phyloP scores from a whole-genome alignment of 2,797 vertebrate species.

The Passerculus sandwichensis region DNA sequence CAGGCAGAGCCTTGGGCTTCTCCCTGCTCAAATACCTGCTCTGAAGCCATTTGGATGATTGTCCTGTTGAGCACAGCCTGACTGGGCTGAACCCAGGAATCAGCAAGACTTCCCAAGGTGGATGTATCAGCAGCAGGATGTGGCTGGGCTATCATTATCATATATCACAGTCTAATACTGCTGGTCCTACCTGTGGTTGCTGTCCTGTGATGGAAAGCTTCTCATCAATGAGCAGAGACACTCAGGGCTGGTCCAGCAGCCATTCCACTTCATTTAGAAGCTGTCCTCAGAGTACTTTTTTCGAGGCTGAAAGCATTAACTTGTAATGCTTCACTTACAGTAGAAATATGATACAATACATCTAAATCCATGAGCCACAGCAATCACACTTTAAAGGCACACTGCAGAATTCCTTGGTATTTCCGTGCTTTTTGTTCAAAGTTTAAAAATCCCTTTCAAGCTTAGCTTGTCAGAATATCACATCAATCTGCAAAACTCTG shows the following conservation, averaged over 20 bases:
- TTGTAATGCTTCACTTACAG: not conserved
- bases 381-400: not conserved
- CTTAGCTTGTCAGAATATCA: not conserved
- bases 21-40: not conserved
- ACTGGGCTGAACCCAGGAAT: not conserved
- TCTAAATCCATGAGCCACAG: not conserved
- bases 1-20: not conserved
- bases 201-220: not conserved
- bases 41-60: not conserved
- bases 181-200: not conserved
- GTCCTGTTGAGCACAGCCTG: not conserved
- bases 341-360: not conserved
- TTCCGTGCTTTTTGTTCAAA: not conserved
- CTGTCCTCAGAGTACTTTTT: not conserved
- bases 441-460: not conserved
- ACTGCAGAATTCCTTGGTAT: not conserved
- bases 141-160: fast-evolving
- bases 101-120: not conserved
- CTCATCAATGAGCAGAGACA: not conserved
- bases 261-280: not conserved
- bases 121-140: not conserved
- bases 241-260: not conserved
- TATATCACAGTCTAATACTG: not conserved
- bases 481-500: not conserved
- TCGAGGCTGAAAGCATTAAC: not conserved